Evolutionary conservation across 2,797 vertebrate species (phyloP), one percentile per base, ranked within the genome.

Genomic region (Micromesistius poutassou): DNA sequence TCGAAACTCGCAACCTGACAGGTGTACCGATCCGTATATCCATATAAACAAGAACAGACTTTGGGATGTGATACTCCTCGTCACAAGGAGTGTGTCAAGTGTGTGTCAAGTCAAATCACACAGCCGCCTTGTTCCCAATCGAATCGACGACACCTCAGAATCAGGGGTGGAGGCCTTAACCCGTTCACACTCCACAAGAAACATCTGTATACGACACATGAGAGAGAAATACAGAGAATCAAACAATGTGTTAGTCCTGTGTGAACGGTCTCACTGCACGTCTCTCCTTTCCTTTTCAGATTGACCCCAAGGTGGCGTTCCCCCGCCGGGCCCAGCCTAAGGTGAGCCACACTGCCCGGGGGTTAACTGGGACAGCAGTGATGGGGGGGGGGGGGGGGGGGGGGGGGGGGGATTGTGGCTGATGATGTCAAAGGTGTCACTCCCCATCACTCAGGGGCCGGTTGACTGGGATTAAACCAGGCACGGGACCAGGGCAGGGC

Each of bases 251-350:
- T 55, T 22, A n/a, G 46, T 62, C n/a, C 22, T 62, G 46, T 50
- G 46, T 19, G 36, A 14, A 46, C 25, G n/a, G 2, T 70, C 66
- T 71, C 25, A 71, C 68, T 10, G 68, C 30, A 16, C 6, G 68
- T 85, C 72, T 77, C 42, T 80, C 14, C 89, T 76, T 76, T 84
- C 77, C n/a, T 76, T 33, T 10, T 83, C 94, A 97, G 96, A 97
- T 98, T 79, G 96, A 97, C 86, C 96, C 96, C 46, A 97, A 97
- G 93, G 96, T 93, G 89, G 96, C 96, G 0, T 98, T 98, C 82
- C 96, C 97, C 46, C 96, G 97, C 75, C 91, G 97, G 93, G 96
- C 96, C 84, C 97, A 98, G 89, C 97, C 97, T 75, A 98, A 98
- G 96, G 97, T 98, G 90, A 92, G 92, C 28, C 10, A 16, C 68